Evolutionary conservation across 2,888 invertebrate species (phyloP), one percentile per base, ranked within the genome.

Genomic region (Torymus auratus): DNA sequence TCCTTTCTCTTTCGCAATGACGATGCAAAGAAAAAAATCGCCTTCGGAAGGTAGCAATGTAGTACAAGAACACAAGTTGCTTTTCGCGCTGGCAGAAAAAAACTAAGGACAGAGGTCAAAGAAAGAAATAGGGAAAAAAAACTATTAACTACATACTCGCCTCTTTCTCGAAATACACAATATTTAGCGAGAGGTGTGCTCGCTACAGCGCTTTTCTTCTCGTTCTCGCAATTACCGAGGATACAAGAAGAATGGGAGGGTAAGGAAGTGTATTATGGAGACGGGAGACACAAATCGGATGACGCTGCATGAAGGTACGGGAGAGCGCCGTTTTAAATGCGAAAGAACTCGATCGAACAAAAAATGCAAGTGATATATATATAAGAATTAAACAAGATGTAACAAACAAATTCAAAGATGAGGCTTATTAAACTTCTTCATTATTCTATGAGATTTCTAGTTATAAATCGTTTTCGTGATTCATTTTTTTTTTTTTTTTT

Each of bases 271-370:
- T 17, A 41, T 41, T 41, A 41, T 7, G 41, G 2, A 50, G 14
- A 15, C 14, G 60, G 65, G 17, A 78, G 56, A 10, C 62, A 17
- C 53, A 28, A 73, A 17, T 72, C 71, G 20, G 71, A 80, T 55
- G 28, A 80, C 61, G 28, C 56, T 72, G 15, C 17, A 60, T 23
- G 60, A 74, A 58, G 23, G 55, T 58, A 55, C 52, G 15, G 62
- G 61, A 81, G 56, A 72, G 69, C 56, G 13, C 61, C 58, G 62
- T 68, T 74, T 53, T 81, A 81, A 81, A 81, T 78, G 78, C 78
- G 58, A 65, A 74, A 77, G 70, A 78, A 74, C 65, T 73, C 73
- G n/a, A 81, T 77, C 62, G 60, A 80, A 81, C 69, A 81, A 78
- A 41, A 41, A 78, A 78, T 76, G 72, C 56, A 78, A 81, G 41